These are phyloP conservation scores for Pelodiscus sinensis DNA, from an alignment of 2,113 vertebrate genomes.

Conservation along the genomic window DNA sequence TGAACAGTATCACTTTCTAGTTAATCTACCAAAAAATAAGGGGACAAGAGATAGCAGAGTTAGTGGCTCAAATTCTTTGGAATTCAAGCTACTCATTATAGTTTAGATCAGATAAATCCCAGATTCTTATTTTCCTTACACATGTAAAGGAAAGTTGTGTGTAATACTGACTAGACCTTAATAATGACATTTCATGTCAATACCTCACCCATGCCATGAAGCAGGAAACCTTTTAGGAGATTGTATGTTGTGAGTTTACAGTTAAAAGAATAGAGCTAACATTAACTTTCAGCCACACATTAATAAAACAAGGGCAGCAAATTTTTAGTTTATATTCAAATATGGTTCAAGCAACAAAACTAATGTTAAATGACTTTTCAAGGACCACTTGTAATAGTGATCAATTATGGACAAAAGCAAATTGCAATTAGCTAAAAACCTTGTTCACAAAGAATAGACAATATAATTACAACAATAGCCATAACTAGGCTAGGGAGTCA, in stretches of 20 bases:
- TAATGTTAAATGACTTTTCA: slow-evolving; percentile 33
- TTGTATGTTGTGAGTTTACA: not conserved
- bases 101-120: not conserved
- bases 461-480: not conserved
- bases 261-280: not conserved
- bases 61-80: not conserved
- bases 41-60: not conserved
- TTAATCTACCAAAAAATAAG: not conserved
- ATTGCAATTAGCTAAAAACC: not conserved
- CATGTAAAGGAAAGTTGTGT: not conserved
- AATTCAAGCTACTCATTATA: not conserved
- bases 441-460: slow-evolving; percentile 1
- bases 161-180: not conserved
- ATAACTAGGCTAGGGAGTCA: slow-evolving; percentile 15
- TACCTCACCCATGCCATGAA: not conserved
- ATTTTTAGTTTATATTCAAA: slow-evolving; percentile 20
- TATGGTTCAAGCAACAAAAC: not conserved
- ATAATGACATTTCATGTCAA: not conserved
- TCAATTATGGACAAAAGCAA: slow-evolving; percentile 28
- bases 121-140: not conserved
- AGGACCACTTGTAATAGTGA: not conserved
- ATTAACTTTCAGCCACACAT: not conserved
- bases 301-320: not conserved
- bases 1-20: not conserved
- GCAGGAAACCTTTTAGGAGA: not conserved